Base-by-base conservation (phyloP, 2,888 invertebrate genomes). In the Tethea ocularis region DNA sequence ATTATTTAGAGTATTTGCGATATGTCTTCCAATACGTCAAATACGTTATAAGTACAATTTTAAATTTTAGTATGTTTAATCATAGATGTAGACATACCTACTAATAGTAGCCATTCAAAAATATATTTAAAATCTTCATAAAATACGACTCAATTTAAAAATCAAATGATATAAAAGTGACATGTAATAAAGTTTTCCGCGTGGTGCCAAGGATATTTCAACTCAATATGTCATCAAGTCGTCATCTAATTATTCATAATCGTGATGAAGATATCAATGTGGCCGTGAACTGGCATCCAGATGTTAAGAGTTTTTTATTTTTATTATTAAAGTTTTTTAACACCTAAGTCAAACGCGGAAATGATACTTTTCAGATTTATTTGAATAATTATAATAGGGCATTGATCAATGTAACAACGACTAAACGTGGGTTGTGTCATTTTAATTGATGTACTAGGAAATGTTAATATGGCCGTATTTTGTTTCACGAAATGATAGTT, bases 191-290 rank as follows among this genome's bases (percentile, higher is more conserved):
- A 22, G 33, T 33, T 53, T 33, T 54, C 46, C 46, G 20, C 41
- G 20, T 4, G 22, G 33, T 36, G 29, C 33, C 54, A 20, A 33
- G 20, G 17, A 29, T 36, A 33, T 36, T 54, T 54, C 24, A 54
- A 54, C 54, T 54, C 54, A 22, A 54, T 54, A 54, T 54, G 54
- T 54, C 54, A 54, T 54, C 54, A 33, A 54, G 33, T 54, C 54
- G 54, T 54, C 54, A 67, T 64, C 72, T 78, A 77, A 81, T 82
- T 82, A 83, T 77, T 66, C 73, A 62, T 63, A 74, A 63, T 84
- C 85, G 84, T 83, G 86, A 85, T 77, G 64, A 68, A 71, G 79
- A 75, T 80, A 84, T 84, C 20, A 46, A 71, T 58, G 69, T 71
- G 74, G 71, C 71, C 77, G 65, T 80, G 77, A 80, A 77, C 81